Evolutionary conservation across 2,888 invertebrate genomes (phyloP).

Genomic region (Agonopterix heracliana): DNA sequence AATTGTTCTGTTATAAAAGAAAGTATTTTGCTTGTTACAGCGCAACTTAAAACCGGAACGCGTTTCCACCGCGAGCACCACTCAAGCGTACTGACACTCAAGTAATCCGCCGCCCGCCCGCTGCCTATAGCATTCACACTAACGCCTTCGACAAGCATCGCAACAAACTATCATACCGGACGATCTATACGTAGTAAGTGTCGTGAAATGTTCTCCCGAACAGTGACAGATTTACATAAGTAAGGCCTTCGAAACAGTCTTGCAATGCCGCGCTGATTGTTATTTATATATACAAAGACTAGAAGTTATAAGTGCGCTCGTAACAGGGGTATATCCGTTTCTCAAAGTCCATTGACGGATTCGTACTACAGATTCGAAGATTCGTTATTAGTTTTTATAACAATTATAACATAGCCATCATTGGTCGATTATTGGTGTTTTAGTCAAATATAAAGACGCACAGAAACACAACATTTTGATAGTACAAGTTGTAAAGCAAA

Average conservation of each 20-base stretch:
- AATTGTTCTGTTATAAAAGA: background rate
- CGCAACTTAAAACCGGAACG: conserved; percentile 64
- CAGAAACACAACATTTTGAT: background rate
- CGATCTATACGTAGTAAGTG: conserved; percentile 6
- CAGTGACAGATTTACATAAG: conserved; percentile 18
- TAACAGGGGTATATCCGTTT: background rate
- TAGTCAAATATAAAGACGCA: too few relatives aligned
- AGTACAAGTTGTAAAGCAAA: background rate
- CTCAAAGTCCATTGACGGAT: too few relatives aligned
- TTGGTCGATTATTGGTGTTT: too few relatives aligned
- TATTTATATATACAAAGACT: conserved; percentile 31
- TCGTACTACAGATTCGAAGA: too few relatives aligned
- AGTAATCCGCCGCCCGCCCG: conserved; percentile 49
- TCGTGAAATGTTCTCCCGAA: conserved; percentile 17
- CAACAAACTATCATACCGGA: conserved; percentile 18
- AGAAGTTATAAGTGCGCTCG: conserved; percentile 17
- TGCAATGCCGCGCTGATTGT: conserved; percentile 43
- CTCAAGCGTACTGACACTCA: conserved; percentile 71
- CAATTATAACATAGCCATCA: too few relatives aligned
- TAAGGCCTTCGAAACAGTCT: conserved; percentile 19
- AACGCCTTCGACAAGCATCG: conserved; percentile 23
- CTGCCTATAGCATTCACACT: conserved; percentile 47
- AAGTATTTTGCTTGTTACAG: conserved; percentile 30
- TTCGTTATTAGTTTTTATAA: too few relatives aligned
- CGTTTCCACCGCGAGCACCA: conserved; percentile 61